Conservation (phyloP, 2,888 invertebrate species). For the Campoletis raptor region DNA sequence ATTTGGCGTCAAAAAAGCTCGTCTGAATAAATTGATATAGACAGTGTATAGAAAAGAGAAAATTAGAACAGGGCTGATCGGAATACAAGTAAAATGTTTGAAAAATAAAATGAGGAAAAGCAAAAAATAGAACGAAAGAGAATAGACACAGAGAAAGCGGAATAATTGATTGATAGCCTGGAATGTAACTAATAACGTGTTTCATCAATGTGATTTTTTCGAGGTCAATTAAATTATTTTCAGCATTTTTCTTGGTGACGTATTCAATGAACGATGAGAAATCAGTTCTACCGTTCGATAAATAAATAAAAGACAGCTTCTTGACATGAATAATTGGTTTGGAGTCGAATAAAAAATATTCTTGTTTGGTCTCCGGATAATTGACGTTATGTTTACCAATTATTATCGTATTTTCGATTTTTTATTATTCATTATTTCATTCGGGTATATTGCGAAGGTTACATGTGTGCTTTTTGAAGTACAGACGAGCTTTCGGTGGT, state of each 20-base stretch:
- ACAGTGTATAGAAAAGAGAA: background rate
- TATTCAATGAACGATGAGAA: conserved; percentile 30
- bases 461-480: background rate
- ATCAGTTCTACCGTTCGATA: background rate
- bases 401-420: background rate
- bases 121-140: background rate
- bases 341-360: background rate
- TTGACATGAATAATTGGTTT: conserved; percentile 20
- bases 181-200: conserved; percentile 17
- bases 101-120: background rate
- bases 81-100: conserved; percentile 2
- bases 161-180: conserved; percentile 16
- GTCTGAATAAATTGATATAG: conserved; percentile 1
- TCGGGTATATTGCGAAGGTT: background rate
- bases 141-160: background rate
- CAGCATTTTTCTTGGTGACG: conserved; percentile 11
- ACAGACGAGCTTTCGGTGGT: background rate
- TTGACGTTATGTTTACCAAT: conserved; percentile 1
- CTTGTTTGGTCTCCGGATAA: background rate
- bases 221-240: conserved; percentile 23
- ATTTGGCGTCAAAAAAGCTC: conserved; percentile 15
- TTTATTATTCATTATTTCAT: background rate
- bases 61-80: background rate
- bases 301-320: background rate
- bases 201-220: conserved; percentile 29